Percentiles rank a stretch among this genome's conserved stretches.
Evolutionary conservation across 2,113 vertebrate species (phyloP).

Genomic region (Pelvicachromis taeniatus): DNA sequence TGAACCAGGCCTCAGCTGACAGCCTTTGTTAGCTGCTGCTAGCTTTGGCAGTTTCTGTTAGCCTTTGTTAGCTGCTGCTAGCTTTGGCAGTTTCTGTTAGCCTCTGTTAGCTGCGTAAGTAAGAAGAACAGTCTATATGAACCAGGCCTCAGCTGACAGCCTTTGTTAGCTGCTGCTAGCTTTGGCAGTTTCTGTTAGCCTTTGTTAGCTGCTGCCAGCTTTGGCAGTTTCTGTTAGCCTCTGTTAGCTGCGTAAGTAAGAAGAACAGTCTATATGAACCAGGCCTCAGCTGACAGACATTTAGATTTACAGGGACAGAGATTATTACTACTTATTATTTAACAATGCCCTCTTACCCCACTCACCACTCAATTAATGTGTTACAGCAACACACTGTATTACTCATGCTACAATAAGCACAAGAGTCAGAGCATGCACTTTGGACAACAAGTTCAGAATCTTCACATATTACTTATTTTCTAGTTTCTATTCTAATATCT

Average conservation of each 20-base stretch:
- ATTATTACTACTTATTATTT: background rate
- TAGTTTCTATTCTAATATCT: too few species aligned
- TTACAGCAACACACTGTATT: background rate
- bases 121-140: too few species aligned
- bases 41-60: background rate
- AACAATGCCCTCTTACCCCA: background rate
- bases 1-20: too few species aligned
- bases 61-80: background rate
- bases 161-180: background rate
- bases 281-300: background rate
- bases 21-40: background rate
- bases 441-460: background rate
- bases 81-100: background rate
- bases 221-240: background rate
- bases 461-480: too few species aligned
- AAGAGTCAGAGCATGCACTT: too few species aligned
- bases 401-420: background rate
- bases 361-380: background rate
- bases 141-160: too few species aligned
- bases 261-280: background rate
- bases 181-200: fast-evolving
- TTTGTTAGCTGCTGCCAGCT: background rate
- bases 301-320: background rate
- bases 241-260: background rate
- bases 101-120: too few species aligned